Percentiles rank a stretch among this genome's conserved stretches.
phyloP scores from a whole-genome alignment of 2,797 vertebrate species.

The Lepidocolaptes lacrymiger region DNA sequence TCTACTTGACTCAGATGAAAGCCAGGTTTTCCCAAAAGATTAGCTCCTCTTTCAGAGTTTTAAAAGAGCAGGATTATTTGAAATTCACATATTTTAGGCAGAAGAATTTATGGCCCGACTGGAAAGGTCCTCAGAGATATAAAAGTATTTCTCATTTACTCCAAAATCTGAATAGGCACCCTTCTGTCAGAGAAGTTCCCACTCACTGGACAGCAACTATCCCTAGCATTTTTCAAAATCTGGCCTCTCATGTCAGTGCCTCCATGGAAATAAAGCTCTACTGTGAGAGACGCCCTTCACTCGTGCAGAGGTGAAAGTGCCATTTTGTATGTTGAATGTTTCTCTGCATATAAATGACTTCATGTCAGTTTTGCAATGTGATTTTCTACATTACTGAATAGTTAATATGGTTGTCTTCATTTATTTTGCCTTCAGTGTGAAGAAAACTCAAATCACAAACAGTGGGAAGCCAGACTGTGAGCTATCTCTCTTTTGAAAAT shows the following conservation, averaged over 20 bases:
- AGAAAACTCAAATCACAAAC: neutral
- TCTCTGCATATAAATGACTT: neutral
- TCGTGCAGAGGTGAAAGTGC: neutral
- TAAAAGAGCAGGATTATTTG: neutral
- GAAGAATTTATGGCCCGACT: neutral
- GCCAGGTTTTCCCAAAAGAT: neutral
- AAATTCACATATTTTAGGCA: neutral
- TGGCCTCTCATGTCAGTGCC: neutral
- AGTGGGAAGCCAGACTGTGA: neutral
- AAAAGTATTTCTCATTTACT: neutral
- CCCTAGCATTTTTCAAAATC: neutral
- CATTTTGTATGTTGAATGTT: neutral
- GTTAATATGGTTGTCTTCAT: neutral
- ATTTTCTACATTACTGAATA: neutral
- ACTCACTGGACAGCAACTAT: rapidly evolving
- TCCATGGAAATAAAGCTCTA: neutral
- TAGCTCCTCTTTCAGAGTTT: neutral
- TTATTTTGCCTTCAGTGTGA: neutral
- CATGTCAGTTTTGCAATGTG: neutral
- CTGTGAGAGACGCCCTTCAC: neutral
- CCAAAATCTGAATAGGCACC: neutral
- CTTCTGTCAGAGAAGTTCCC: neutral
- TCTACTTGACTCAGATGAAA: neutral
- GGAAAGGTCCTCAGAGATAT: neutral
- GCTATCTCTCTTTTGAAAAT: neutral